Base-by-base conservation (phyloP, 2,888 invertebrate genomes). In the Polyploca ridens region DNA sequence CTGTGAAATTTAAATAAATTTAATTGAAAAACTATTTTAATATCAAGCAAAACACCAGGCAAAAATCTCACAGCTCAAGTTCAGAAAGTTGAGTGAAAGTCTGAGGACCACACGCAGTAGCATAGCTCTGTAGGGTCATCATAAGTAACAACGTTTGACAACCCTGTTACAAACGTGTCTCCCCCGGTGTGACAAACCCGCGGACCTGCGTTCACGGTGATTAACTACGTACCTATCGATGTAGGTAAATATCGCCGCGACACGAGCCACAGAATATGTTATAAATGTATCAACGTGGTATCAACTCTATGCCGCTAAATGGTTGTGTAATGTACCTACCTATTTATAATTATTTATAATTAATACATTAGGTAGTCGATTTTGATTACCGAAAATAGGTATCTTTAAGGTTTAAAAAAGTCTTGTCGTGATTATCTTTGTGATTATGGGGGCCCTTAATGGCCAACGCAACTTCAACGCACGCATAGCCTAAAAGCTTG, bases 161-260 rank as follows among this genome's bases (percentile, higher is more conserved):
- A 54, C 54, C 54, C 54, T 54, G 19, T 54, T 54, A 19, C 16
- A 54, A 10, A 49, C 49, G 49, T 19, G 54, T 54, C 54, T 54
- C 54, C 19, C 49, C 19, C 54, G 14, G 54, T 62, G 62, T 58
- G 64, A 63, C 33, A 57, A 62, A 59, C 58, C 63, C 61, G 63
- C 49, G 35, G 63, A 61, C 62, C 49, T 64, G 63, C 68, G 66
- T 74, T 69, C 67, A 71, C 69, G 67, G 68, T 65, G 67, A 68
- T 69, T 70, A 71, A 64, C 72, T 68, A 67, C 63, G 62, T 63
- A 67, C 65, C 66, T 70, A 72, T 72, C 67, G 70, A 72, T 72
- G 69, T 64, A 70, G 70, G 68, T 70, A 69, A 69, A 69, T 70
- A 54, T 54, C 54, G 16, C 54, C 54, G 54, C 19, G 10, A 54